These are phyloP conservation scores for Todiramphus saurophagus DNA, from an alignment of 2,113 vertebrate species.

Conservation along the genomic window DNA sequence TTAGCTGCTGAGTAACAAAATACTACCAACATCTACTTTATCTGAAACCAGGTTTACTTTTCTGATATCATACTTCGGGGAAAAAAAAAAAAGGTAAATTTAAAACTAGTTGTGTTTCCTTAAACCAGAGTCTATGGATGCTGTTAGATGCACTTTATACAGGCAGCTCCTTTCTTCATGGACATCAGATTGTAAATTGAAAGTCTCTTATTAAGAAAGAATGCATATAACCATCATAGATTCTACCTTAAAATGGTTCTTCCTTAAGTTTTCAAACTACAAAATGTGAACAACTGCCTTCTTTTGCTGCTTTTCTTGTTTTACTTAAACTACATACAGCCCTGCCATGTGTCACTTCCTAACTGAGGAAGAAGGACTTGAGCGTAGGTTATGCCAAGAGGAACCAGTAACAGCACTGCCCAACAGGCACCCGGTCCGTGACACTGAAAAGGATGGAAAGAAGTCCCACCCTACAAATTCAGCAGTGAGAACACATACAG, in stretches of 20 bases:
- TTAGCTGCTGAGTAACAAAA: background rate
- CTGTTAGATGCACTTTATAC: background rate
- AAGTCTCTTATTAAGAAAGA: background rate
- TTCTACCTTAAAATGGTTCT: background rate
- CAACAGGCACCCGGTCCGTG: background rate
- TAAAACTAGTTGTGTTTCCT: background rate
- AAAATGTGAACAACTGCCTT: background rate
- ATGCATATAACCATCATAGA: background rate
- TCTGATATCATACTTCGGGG: background rate
- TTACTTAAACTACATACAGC: background rate
- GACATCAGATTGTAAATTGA: background rate
- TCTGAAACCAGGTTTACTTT: background rate
- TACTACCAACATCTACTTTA: background rate
- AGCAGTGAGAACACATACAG: background rate
- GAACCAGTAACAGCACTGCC: background rate
- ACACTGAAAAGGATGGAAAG: background rate
- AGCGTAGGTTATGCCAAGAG: background rate
- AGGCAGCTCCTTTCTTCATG: background rate
- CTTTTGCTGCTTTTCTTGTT: background rate
- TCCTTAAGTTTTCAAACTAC: background rate
- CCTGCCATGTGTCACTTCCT: background rate
- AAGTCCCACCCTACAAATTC: background rate
- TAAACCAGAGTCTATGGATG: background rate
- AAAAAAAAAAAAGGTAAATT: background rate
- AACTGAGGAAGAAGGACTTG: background rate